A percentile compares a stretch with the other conserved stretches of the same genome.
Conservation (phyloP, 2,113 vertebrate genomes). For the Python bivittatus region DNA sequence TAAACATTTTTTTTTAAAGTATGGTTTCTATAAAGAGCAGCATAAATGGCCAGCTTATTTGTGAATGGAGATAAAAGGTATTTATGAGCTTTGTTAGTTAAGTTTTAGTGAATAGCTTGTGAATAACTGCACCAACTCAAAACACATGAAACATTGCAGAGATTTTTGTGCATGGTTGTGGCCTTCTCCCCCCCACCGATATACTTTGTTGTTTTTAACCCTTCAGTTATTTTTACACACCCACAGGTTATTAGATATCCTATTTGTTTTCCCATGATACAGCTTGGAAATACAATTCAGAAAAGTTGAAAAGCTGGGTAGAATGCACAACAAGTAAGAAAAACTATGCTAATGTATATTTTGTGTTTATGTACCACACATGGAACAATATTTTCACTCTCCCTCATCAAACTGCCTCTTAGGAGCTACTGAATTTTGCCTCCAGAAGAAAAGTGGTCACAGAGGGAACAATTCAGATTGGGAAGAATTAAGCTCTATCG, state of each 20-base stretch:
- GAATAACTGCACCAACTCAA: background rate
- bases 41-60: background rate
- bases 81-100: background rate
- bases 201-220: background rate
- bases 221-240: background rate
- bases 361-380: too few relatives aligned
- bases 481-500: background rate
- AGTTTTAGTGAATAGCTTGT: conserved; percentile 2
- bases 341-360: background rate
- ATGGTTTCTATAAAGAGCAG: conserved; percentile 1
- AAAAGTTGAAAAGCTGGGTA: background rate
- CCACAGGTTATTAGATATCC: background rate
- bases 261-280: background rate
- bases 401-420: background rate
- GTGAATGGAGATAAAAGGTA: background rate
- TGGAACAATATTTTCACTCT: background rate
- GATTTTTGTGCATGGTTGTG: background rate
- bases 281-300: background rate
- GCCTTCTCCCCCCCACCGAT: background rate
- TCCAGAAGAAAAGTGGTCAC: background rate
- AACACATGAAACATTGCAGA: background rate
- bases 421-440: background rate
- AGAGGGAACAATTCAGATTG: background rate
- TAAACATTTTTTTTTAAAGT: conserved; percentile 11
- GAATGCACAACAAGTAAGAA: background rate